Evolutionary conservation across 2,888 invertebrate genomes (phyloP).

Genomic region (Tetragonisca angustula): DNA sequence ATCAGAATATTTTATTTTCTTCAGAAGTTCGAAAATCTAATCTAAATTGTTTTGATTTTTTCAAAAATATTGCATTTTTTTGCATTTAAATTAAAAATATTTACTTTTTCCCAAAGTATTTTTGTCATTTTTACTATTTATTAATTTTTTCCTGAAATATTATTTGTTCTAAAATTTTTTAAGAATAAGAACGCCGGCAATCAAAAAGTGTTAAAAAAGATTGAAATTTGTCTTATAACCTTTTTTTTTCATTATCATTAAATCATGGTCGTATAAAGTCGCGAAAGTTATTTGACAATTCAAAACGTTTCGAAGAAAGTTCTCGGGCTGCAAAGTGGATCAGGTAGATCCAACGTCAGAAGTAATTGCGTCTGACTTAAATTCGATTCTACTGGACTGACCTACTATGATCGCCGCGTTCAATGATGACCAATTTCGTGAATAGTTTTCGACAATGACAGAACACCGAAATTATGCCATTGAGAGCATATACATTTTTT

Average conservation of each 20-base stretch:
- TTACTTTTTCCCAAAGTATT: too few relatives aligned
- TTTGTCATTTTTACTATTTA: too few relatives aligned
- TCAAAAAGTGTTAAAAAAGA: not conserved
- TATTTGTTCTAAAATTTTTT: too few relatives aligned
- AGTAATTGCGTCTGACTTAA: constrained; percentile 46
- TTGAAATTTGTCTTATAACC: not conserved
- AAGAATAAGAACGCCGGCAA: too few relatives aligned
- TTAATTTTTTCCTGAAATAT: too few relatives aligned
- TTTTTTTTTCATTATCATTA: not conserved
- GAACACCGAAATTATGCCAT: not conserved
- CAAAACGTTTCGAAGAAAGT: constrained; percentile 19
- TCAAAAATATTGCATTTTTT: too few relatives aligned
- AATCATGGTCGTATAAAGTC: not conserved
- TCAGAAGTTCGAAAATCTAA: too few relatives aligned
- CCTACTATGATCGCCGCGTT: constrained; percentile 44
- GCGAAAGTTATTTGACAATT: constrained; percentile 5
- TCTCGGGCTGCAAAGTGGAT: constrained; percentile 34
- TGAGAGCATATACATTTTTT: not conserved
- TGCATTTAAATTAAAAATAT: too few relatives aligned
- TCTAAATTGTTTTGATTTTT: too few relatives aligned
- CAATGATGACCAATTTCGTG: constrained; percentile 15
- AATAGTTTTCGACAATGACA: not conserved
- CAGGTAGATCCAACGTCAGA: constrained; percentile 12
- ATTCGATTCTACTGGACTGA: constrained; percentile 50
- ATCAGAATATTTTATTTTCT: too few relatives aligned